Evolutionary conservation across 2,888 invertebrate genomes (phyloP).

Genomic region (Leptinotarsa tumamoca): DNA sequence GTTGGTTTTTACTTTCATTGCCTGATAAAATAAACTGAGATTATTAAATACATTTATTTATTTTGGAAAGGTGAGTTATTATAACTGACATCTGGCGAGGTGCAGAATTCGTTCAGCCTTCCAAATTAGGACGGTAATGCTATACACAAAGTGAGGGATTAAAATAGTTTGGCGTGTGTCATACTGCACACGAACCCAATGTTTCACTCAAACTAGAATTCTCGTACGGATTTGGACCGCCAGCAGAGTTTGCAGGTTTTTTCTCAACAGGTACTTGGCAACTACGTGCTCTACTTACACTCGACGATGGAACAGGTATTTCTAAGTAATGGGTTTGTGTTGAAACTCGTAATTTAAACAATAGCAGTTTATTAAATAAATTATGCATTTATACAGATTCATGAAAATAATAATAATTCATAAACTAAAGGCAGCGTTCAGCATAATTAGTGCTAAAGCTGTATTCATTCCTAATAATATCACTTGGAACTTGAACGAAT

Average conservation of each 20-base stretch:
- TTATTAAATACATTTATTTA: conserved; percentile 17
- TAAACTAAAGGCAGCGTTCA: conserved; percentile 59
- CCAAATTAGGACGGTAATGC: conserved; percentile 73
- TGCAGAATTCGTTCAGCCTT: conserved; percentile 56
- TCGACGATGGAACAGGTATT: conserved; percentile 17
- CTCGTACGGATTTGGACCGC: conserved; percentile 50
- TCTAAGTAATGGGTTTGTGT: conserved; percentile 33
- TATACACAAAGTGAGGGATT: conserved; percentile 70
- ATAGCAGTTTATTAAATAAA: conserved; percentile 63
- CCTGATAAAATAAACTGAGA: conserved; percentile 25
- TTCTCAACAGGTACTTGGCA: conserved; percentile 11
- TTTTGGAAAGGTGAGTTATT: conserved; percentile 28
- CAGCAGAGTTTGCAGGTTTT: conserved; percentile 24
- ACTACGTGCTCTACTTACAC: conserved; percentile 5
- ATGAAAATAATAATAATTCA: conserved; percentile 57
- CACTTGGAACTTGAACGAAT: conserved; percentile 64
- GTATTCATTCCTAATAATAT: conserved; percentile 63
- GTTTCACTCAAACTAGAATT: conserved; percentile 43
- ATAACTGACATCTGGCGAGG: conserved; percentile 54
- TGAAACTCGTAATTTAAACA: conserved; percentile 59
- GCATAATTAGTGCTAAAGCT: conserved; percentile 63
- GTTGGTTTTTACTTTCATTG: conserved; percentile 32
- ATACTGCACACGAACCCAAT: conserved; percentile 69
- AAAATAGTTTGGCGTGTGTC: conserved; percentile 71
- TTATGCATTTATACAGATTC: conserved; percentile 61